These are phyloP conservation scores for Nycteola revayana DNA, from an alignment of 2,888 invertebrate genomes.

Conservation along the genomic window DNA sequence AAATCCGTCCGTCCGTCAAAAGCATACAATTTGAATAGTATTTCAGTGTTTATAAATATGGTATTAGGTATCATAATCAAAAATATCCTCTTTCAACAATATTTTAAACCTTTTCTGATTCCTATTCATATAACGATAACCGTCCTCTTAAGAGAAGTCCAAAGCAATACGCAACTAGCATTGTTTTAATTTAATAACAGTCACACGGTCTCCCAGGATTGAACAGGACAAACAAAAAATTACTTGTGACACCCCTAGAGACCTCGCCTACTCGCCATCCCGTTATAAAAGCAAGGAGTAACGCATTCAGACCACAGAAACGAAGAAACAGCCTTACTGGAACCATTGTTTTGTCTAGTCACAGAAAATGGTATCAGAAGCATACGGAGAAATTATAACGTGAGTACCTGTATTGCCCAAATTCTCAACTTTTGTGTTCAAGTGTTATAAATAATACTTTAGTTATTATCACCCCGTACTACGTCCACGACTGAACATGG, in stretches of 20 bases:
- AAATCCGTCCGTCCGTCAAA: too few species aligned
- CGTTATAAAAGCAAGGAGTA: constrained; percentile 59
- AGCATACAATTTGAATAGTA: too few species aligned
- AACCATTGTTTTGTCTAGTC: constrained; percentile 19
- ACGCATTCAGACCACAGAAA: constrained; percentile 34
- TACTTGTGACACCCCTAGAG: constrained; percentile 62
- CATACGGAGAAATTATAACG: constrained; percentile 19
- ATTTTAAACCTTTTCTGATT: too few species aligned
- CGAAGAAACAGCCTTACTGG: constrained; percentile 26
- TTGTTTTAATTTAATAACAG: constrained; percentile 79
- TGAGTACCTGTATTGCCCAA: too few species aligned
- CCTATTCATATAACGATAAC: background rate
- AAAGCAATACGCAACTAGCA: constrained; percentile 58
- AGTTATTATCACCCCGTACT: too few species aligned
- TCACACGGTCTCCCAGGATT: constrained; percentile 44
- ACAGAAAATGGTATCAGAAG: constrained; percentile 26
- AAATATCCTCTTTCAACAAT: background rate
- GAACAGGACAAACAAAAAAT: constrained; percentile 53
- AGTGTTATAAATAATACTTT: too few species aligned
- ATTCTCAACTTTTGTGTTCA: too few species aligned
- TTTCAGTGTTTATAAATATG: too few species aligned
- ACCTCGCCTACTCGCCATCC: constrained; percentile 39
- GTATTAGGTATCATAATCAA: too few species aligned
- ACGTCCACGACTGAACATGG: too few species aligned
- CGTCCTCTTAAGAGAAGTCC: constrained; percentile 46